These are phyloP conservation scores for Umimayanthus kanabou DNA, from an alignment of 92 coral and sea anemone genomes.

Conservation along the genomic window DNA sequence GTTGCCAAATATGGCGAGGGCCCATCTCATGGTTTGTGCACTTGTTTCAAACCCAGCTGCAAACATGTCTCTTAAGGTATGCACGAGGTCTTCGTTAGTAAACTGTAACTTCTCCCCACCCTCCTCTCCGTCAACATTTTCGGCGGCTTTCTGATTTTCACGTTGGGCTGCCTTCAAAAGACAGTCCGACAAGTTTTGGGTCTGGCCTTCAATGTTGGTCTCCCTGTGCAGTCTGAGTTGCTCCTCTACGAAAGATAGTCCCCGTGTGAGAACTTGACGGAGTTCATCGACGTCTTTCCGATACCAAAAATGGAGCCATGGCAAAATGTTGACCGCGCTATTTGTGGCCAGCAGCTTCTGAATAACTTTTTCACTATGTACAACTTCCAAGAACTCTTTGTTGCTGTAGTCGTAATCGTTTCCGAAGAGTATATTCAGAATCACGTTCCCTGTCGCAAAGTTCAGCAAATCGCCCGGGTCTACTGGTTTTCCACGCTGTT, in stretches of 20 bases:
- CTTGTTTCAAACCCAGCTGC: conserved; percentile 76
- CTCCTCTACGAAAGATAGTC: neutral
- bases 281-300: neutral
- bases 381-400: conserved; percentile 42
- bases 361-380: conserved; percentile 45
- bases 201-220: neutral
- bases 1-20: neutral
- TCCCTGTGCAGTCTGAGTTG: neutral
- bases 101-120: neutral
- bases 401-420: conserved; percentile 43
- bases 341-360: conserved; percentile 48
- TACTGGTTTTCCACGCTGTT: conserved; percentile 45
- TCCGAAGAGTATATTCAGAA: conserved; percentile 67
- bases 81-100: conserved; percentile 23
- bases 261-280: neutral
- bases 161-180: neutral
- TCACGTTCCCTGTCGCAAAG: conserved; percentile 67
- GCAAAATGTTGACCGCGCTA: conserved; percentile 60
- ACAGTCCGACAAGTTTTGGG: neutral
- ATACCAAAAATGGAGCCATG: neutral
- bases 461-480: conserved; percentile 46
- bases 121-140: neutral
- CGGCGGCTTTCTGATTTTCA: neutral
- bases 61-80: conserved; percentile 57
- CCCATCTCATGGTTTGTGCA: conserved; percentile 17